phyloP scores from a whole-genome alignment of 2,113 vertebrate genomes.

The Eurypyga helias region DNA sequence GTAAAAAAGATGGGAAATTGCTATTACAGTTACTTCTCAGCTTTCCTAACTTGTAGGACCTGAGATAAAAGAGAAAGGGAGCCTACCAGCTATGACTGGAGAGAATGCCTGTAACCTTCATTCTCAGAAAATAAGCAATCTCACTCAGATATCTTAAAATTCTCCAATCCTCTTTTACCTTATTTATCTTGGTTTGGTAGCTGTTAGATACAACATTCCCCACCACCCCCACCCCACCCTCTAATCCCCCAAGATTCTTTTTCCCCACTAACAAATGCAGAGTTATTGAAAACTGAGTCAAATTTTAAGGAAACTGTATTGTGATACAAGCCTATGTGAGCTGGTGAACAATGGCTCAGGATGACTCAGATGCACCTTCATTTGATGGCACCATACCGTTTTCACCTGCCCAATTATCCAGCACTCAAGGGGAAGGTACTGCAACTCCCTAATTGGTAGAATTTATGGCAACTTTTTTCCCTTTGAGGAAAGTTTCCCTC shows the following conservation, averaged over 20 bases:
- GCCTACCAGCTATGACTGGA: not conserved
- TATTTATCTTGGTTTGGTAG: not conserved
- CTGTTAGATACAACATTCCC: not conserved
- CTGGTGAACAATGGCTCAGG: not conserved
- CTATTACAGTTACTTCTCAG: not conserved
- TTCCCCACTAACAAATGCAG: not conserved
- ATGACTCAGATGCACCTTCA: not conserved
- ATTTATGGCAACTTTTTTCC: slow-evolving; percentile 8
- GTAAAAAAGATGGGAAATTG: not conserved
- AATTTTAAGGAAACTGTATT: not conserved
- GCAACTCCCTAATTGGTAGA: slow-evolving; percentile 23
- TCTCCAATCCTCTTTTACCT: not conserved
- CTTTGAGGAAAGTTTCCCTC: slow-evolving; percentile 8
- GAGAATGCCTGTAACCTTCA: not conserved
- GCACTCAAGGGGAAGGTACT: slow-evolving; percentile 3
- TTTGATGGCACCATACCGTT: slow-evolving; percentile 11
- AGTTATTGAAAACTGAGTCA: slow-evolving; percentile 23
- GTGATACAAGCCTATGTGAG: not conserved
- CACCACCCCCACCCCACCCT: too few species aligned
- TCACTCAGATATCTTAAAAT: not conserved
- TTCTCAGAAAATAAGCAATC: not conserved
- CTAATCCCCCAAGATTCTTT: not conserved
- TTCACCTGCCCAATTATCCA: slow-evolving; percentile 37
- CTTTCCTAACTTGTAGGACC: not conserved
- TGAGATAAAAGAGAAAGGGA: not conserved